Evolutionary conservation across 2,888 invertebrate genomes (phyloP).

Genomic region (Pterostichus madidus): DNA sequence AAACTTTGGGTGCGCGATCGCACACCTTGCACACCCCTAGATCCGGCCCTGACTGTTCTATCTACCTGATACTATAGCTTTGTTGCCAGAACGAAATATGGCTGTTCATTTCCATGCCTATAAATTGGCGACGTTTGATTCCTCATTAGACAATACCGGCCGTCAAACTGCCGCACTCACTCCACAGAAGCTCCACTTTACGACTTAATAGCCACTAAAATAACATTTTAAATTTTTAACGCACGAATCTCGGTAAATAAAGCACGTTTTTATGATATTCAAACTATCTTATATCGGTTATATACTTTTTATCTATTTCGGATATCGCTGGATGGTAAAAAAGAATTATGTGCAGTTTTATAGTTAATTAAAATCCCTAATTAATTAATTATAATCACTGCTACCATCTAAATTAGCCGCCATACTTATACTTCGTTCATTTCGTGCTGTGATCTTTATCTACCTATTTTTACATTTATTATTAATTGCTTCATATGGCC

Average conservation of each 20-base stretch:
- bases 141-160: constrained; percentile 31
- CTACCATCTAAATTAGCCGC: background rate
- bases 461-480: too few relatives aligned
- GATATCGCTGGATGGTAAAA: background rate
- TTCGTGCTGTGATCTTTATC: too few relatives aligned
- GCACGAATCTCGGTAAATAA: constrained; percentile 40
- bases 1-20: too few relatives aligned
- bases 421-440: too few relatives aligned
- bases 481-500: too few relatives aligned
- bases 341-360: background rate
- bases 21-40: too few relatives aligned
- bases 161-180: background rate
- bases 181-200: constrained; percentile 28
- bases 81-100: too few relatives aligned
- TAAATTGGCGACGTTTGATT: constrained; percentile 19
- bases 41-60: too few relatives aligned
- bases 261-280: constrained; percentile 35
- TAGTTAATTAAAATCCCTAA: constrained; percentile 6
- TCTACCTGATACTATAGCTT: too few relatives aligned
- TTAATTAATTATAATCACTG: constrained; percentile 14
- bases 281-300: constrained; percentile 30
- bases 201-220: constrained; percentile 48
- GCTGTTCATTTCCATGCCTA: background rate
- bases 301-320: constrained; percentile 24
- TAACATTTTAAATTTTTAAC: constrained; percentile 41